Percentiles rank a stretch among this genome's conserved stretches.
These are phyloP conservation scores for Ichneumoninae sp. DNA, from an alignment of 2,888 invertebrate species.

Conservation along the genomic window DNA sequence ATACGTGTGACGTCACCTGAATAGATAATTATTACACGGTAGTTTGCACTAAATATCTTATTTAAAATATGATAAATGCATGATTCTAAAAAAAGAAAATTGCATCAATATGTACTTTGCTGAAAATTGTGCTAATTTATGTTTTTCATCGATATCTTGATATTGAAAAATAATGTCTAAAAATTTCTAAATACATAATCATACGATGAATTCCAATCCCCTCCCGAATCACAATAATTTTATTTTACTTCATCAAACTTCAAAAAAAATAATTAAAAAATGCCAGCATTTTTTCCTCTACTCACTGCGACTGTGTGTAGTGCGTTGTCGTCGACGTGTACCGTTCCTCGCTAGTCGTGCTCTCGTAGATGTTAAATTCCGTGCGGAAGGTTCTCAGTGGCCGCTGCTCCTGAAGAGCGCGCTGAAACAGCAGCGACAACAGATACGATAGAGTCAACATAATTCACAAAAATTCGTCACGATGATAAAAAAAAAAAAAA, in stretches of 20 bases:
- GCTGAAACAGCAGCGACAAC: slow-evolving; percentile 81
- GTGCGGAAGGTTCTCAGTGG: slow-evolving; percentile 92
- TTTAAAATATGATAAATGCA: neutral
- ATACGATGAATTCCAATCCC: neutral
- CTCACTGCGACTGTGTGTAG: slow-evolving; percentile 88
- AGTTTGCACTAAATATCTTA: neutral
- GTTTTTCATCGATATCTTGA: neutral
- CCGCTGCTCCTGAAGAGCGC: slow-evolving; percentile 84
- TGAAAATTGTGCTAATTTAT: neutral
- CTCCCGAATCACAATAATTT: neutral
- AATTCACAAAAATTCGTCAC: slow-evolving; percentile 28
- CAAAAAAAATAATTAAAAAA: neutral
- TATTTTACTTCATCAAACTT: neutral
- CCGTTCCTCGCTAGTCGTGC: slow-evolving; percentile 88
- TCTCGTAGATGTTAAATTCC: slow-evolving; percentile 91
- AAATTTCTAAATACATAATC: neutral
- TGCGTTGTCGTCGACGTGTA: slow-evolving; percentile 87
- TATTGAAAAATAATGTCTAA: neutral
- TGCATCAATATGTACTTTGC: neutral
- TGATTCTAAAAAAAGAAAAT: neutral
- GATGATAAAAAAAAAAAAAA: neutral
- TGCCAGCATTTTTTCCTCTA: slow-evolving; percentile 72
- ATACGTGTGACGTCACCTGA: neutral
- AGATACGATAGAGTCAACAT: slow-evolving; percentile 78
- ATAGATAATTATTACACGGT: neutral